Evolutionary conservation across 2,113 vertebrate species (phyloP).

Genomic region (Recurvirostra avosetta): DNA sequence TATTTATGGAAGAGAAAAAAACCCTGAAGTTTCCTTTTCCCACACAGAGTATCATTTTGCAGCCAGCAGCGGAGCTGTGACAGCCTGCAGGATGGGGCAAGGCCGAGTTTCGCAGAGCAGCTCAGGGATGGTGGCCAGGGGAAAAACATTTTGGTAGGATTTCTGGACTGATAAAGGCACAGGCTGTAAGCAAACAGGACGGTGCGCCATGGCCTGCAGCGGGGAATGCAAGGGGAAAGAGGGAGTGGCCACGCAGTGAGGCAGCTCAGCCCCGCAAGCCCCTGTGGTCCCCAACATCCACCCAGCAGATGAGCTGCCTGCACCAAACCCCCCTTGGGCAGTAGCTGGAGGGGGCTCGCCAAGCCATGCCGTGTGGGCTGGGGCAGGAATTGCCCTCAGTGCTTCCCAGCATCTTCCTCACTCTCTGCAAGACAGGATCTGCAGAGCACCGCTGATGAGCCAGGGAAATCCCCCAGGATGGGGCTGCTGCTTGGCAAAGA

Average conservation of each 20-base stretch:
- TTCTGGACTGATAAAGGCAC: neutral
- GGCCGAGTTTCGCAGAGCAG: neutral
- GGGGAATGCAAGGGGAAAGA: neutral
- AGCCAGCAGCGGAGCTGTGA: neutral
- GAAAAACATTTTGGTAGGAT: too few relatives aligned
- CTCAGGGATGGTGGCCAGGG: too few relatives aligned
- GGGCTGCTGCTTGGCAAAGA: neutral
- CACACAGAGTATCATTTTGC: neutral
- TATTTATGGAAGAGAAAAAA: neutral
- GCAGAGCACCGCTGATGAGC: neutral
- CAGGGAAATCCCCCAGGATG: neutral
- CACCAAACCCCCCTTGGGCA: neutral
- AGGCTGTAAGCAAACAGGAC: neutral
- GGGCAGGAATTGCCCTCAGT: neutral
- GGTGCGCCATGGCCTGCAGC: rapidly evolving
- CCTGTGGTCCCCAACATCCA: neutral
- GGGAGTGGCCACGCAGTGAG: too few relatives aligned
- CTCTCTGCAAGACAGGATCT: neutral
- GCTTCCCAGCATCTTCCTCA: neutral
- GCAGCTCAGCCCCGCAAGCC: too few relatives aligned
- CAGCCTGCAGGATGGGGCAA: too few relatives aligned
- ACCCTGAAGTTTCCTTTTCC: neutral
- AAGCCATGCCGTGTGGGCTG: rapidly evolving
- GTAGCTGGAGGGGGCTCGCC: neutral
- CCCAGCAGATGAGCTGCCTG: too few relatives aligned